Percentiles rank a stretch among this genome's conserved stretches.
Evolutionary conservation across 2,797 vertebrate genomes (phyloP).

Genomic region (Spinus olivaceus): DNA sequence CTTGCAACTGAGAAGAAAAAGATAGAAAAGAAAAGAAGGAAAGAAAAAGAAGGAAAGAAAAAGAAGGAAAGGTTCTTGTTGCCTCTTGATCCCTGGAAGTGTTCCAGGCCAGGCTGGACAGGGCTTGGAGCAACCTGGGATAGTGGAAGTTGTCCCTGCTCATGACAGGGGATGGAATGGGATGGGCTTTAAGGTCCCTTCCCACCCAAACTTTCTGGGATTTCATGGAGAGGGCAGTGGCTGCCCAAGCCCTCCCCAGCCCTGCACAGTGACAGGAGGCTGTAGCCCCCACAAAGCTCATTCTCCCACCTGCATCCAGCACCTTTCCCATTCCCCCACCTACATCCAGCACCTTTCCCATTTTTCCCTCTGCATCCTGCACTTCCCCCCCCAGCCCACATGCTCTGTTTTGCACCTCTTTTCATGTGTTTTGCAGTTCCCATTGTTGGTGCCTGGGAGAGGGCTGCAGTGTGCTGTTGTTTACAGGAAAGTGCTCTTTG

Average conservation of each 20-base stretch:
- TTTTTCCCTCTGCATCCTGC: neutral
- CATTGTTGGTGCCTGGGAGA: neutral
- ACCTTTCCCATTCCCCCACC: neutral
- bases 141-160: neutral
- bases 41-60: neutral
- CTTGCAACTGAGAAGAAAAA: neutral
- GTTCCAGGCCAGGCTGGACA: rapidly evolving
- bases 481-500: constrained; percentile 55
- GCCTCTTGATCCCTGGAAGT: neutral
- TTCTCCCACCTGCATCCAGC: neutral
- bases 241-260: neutral
- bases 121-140: neutral
- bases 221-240: neutral
- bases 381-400: neutral
- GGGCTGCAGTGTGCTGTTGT: constrained; percentile 41
- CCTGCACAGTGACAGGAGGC: neutral
- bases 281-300: neutral
- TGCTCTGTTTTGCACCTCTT: neutral
- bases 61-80: neutral
- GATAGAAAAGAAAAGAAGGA: neutral
- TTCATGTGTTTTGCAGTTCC: neutral
- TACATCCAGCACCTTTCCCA: neutral
- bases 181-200: neutral
- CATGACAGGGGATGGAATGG: neutral
- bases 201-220: neutral